Evolutionary conservation across 2,888 invertebrate genomes (phyloP).

Genomic region (Cryptus viduatorius): DNA sequence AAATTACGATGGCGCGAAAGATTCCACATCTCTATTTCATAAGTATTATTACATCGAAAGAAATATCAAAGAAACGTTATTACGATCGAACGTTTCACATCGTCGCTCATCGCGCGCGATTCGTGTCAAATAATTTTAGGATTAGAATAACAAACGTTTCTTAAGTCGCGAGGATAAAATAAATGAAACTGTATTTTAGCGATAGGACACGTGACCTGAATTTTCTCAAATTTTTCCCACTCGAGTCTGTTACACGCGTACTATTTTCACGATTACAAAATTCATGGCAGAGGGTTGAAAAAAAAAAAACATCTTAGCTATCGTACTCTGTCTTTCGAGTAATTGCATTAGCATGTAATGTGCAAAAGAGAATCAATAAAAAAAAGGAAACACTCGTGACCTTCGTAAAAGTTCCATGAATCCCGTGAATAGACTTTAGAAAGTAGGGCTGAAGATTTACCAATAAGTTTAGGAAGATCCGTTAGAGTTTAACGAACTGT

Average conservation of each 20-base stretch:
- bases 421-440: neutral
- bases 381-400: constrained; percentile 43
- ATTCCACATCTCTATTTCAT: constrained; percentile 4
- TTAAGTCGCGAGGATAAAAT: constrained; percentile 19
- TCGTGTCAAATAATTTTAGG: neutral
- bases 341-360: no score
- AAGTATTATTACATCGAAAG: constrained; percentile 31
- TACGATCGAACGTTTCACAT: neutral
- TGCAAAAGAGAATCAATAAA: neutral
- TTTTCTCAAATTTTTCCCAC: neutral
- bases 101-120: no score
- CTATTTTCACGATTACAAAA: neutral
- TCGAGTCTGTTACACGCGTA: no score
- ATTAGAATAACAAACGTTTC: neutral
- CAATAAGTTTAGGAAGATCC: constrained; percentile 55
- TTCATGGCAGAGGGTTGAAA: neutral
- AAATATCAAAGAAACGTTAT: constrained; percentile 15
- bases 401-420: constrained; percentile 36
- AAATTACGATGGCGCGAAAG: neutral
- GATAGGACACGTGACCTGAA: neutral
- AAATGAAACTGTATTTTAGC: no score
- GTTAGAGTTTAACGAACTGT: constrained; percentile 54
- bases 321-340: no score
- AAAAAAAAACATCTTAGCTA: neutral
- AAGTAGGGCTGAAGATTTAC: constrained; percentile 15